phyloP scores from a whole-genome alignment of 1,140 invertebrate genomes.

The Trichonephila clavata region DNA sequence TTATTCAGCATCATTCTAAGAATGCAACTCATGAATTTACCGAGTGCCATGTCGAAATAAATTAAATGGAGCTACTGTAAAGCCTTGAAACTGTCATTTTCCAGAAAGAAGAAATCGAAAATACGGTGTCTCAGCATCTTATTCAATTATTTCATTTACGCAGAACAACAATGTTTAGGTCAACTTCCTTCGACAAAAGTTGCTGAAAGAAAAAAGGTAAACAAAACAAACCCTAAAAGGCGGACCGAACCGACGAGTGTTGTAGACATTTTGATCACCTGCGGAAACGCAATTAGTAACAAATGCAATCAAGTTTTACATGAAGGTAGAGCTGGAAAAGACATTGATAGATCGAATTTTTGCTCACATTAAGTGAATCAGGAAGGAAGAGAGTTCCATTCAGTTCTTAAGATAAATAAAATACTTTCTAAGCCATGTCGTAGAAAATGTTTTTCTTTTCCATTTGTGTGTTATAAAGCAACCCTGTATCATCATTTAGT shows the following conservation, averaged over 20 bases:
- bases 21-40: too few relatives aligned
- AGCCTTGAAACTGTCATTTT: neutral
- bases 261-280: conserved; percentile 44
- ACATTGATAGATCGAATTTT: conserved; percentile 54
- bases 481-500: neutral
- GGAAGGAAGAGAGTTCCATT: neutral
- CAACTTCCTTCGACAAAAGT: neutral
- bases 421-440: neutral
- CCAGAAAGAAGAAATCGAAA: neutral
- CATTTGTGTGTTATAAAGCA: neutral
- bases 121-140: neutral
- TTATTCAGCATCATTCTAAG: too few relatives aligned
- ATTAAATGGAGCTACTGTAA: neutral
- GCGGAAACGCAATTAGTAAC: conserved; percentile 52
- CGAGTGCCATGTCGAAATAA: too few relatives aligned
- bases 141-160: conserved; percentile 62
- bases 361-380: conserved; percentile 24
- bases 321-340: conserved; percentile 28
- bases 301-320: conserved; percentile 52
- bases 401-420: conserved; percentile 32
- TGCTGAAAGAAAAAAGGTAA: conserved; percentile 12
- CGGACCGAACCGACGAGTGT: neutral
- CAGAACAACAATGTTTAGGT: conserved; percentile 2
- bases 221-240: conserved; percentile 6
- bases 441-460: conserved; percentile 12